Evolutionary conservation across 2,888 invertebrate species (phyloP).

Genomic region (Colletes collaris): DNA sequence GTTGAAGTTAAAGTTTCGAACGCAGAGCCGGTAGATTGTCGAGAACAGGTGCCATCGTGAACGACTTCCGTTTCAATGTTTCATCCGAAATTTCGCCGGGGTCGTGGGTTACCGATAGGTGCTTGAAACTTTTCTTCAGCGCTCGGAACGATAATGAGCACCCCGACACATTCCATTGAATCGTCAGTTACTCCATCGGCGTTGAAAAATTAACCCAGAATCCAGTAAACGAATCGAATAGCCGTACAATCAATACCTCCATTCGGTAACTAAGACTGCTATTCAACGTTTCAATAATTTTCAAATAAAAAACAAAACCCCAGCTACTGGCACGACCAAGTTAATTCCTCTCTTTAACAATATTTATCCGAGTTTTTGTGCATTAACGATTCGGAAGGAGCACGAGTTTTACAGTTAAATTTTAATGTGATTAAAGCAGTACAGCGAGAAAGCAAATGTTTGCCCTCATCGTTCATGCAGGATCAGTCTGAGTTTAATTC

Average conservation of each 20-base stretch:
- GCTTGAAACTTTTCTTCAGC: background rate
- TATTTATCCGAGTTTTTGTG: no score
- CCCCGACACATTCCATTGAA: no score
- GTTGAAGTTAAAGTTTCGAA: constrained; percentile 25
- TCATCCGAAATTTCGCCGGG: constrained; percentile 8
- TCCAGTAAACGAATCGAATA: no score
- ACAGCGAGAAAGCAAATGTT: background rate
- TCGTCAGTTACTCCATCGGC: no score
- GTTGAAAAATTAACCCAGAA: no score
- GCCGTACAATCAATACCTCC: no score
- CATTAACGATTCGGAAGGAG: background rate
- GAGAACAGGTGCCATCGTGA: constrained; percentile 28
- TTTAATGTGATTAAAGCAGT: constrained; percentile 1
- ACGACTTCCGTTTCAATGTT: constrained; percentile 9
- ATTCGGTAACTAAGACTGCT: no score
- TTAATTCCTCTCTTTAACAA: no score
- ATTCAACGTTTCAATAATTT: no score
- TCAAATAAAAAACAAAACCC: no score
- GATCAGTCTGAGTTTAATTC: background rate
- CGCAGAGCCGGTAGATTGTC: constrained; percentile 1
- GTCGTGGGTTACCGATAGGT: background rate
- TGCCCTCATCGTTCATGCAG: background rate
- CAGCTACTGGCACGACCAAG: no score
- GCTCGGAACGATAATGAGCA: no score
- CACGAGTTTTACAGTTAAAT: background rate